phyloP scores from a whole-genome alignment of 2,113 vertebrate species.

The Caloenas nicobarica region DNA sequence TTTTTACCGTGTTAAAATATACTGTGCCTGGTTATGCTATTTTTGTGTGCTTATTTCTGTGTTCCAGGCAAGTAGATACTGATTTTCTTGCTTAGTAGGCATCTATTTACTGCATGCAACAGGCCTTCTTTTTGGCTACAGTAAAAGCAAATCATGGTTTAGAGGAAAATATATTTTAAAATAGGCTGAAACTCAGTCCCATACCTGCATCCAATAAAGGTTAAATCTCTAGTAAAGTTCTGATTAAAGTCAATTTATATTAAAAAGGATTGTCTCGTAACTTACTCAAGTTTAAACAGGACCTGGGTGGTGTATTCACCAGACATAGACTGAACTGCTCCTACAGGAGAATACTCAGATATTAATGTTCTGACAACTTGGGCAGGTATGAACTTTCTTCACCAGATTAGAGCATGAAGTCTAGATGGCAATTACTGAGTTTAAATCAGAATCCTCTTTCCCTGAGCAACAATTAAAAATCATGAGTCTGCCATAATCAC shows the following conservation, averaged over 20 bases:
- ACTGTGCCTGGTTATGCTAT: background rate
- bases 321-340: background rate
- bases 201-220: background rate
- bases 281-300: background rate
- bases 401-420: background rate
- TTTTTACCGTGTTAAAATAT: background rate
- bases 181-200: background rate
- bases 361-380: background rate
- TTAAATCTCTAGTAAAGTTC: background rate
- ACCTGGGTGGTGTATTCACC: background rate
- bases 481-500: background rate
- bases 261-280: background rate
- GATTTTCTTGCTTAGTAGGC: background rate
- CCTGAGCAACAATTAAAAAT: background rate
- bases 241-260: background rate
- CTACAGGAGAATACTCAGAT: background rate
- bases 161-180: background rate
- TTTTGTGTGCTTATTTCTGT: background rate
- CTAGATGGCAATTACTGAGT: background rate
- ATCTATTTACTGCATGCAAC: background rate
- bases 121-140: background rate
- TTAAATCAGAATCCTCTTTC: background rate
- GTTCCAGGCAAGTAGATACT: background rate
- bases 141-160: background rate
- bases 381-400: background rate